A percentile compares a stretch with the other conserved stretches of the same genome.
Evolutionary conservation across 2,797 vertebrate species (phyloP).

Genomic region (Hydrophis major): DNA sequence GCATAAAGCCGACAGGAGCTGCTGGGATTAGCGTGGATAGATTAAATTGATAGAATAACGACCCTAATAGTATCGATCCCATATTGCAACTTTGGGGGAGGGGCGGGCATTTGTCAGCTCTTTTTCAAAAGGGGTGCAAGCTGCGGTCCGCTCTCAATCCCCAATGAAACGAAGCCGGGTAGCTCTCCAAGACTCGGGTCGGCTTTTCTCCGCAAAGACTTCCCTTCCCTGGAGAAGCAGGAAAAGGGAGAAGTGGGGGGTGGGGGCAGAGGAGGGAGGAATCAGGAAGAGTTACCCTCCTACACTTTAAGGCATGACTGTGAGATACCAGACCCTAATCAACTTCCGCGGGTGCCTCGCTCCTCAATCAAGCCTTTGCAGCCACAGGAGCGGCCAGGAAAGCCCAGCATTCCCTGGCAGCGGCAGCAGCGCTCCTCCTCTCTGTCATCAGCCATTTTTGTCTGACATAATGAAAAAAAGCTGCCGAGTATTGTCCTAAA

Average conservation of each 20-base stretch:
- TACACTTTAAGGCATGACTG: conserved; percentile 50
- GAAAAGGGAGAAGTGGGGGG: not conserved
- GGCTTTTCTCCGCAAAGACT: not conserved
- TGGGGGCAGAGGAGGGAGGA: not conserved
- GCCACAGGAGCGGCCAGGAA: conserved; percentile 22
- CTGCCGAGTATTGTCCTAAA: conserved; percentile 45
- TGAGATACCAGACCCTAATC: conserved; percentile 48
- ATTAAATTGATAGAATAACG: not conserved
- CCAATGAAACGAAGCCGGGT: not conserved
- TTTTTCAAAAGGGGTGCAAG: not conserved
- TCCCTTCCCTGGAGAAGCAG: not conserved
- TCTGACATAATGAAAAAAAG: conserved; percentile 48
- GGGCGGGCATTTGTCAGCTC: not conserved
- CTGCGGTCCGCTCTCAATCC: no score
- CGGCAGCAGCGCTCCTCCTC: conserved; percentile 39
- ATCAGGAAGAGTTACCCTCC: conserved; percentile 11
- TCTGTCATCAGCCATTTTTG: conserved; percentile 43
- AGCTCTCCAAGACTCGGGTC: not conserved
- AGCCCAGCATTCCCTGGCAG: conserved; percentile 39
- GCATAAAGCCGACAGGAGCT: not conserved
- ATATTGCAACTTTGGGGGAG: no score
- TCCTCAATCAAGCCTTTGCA: not conserved
- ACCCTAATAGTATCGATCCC: not conserved
- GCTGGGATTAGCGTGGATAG: not conserved
- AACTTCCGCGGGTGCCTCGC: not conserved